Evolutionary conservation across 2,888 invertebrate genomes (phyloP).

Genomic region (Phytoseiulus persimilis): DNA sequence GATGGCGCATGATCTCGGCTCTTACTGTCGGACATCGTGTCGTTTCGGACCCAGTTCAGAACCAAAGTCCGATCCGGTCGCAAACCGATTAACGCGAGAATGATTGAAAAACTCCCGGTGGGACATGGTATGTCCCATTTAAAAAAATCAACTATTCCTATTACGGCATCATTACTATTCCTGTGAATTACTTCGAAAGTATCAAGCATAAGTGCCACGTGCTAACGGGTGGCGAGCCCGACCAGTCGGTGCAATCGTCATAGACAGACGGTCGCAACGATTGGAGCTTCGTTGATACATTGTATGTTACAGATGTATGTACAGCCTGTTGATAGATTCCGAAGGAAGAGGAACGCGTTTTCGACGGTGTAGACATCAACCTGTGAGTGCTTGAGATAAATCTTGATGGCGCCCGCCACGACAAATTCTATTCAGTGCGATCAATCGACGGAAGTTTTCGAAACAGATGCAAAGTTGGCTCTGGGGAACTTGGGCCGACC

Average conservation of each 20-base stretch:
- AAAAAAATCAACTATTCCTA: neutral
- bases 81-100: neutral
- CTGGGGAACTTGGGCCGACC: neutral
- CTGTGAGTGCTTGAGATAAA: slow-evolving; percentile 5
- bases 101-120: neutral
- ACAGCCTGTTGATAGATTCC: neutral
- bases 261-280: neutral
- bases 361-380: neutral
- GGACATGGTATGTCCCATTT: neutral
- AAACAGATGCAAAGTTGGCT: neutral
- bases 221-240: neutral
- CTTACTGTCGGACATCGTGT: neutral
- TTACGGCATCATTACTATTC: neutral
- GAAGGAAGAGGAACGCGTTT: neutral
- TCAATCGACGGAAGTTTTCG: neutral
- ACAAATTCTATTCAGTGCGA: neutral
- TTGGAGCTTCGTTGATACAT: neutral
- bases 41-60: neutral
- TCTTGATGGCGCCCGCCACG: neutral
- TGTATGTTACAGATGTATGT: neutral
- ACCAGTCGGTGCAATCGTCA: neutral
- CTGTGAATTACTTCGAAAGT: neutral
- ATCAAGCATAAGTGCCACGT: neutral
- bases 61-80: neutral
- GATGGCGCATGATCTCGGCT: neutral